Base-by-base conservation (phyloP, 2,797 vertebrate species). In the Neostethus bicornis region DNA sequence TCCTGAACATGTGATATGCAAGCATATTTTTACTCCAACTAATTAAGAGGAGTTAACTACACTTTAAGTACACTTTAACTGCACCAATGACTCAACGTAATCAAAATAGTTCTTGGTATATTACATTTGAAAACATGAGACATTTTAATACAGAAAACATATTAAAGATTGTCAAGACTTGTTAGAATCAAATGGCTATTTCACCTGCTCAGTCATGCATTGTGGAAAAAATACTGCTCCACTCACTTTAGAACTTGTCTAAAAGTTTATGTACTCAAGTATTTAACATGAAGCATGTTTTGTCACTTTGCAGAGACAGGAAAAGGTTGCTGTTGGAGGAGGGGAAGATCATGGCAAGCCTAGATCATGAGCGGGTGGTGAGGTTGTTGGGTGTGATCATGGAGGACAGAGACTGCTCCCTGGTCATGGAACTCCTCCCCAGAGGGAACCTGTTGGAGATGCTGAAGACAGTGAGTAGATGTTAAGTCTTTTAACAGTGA, bases 371-470 rank as follows among this genome's bases (percentile, higher is more conserved):
- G 0, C 92, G 95, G 0, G 93, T 98, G 66, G 95, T 98, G 21
- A 96, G 93, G 77, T 77, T 98, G 32, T 90, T 98, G 46, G 96
- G 97, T 1, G 64, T 98, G 49, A 92, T 99, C 70, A 74, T 98
- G 75, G 96, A 98, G 74, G 94, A 97, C 0, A 82, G 91, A 25
- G 93, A 94, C 73, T 96, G 95, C 78, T 95, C 95, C 0, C 90
- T 99, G 7, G 95, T 99, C 29, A 96, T 98, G 92, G 96, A 99
- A 44, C 95, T 94, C 24, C 90, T 98, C 71, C 88, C 93, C 34
- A 93, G 90, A 70, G 96, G 96, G 2, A 95, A 96, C 85, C 90
- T 99, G 61, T 85, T 94, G 83, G 86, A 74, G 26, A 93, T 98
- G 89, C 89, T 99, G 3, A 77, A 93, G 48, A 78, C 74, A 32